Evolutionary conservation across 2,888 invertebrate species (phyloP).

Genomic region (Drosophila stalkeri): DNA sequence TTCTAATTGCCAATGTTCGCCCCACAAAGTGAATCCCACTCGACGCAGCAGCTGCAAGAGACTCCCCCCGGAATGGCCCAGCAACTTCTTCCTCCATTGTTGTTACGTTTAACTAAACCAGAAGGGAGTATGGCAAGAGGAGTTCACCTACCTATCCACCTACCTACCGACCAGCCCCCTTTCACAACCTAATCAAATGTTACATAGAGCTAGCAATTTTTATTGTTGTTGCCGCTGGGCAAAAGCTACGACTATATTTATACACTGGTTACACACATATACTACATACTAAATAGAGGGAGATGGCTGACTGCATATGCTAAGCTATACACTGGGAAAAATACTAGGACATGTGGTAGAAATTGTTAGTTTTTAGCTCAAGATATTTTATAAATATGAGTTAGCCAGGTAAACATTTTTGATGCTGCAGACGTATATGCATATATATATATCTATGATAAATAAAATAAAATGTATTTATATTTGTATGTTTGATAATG

Average conservation of each 20-base stretch:
- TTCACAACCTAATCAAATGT: constrained; percentile 75
- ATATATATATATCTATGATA: too few species aligned
- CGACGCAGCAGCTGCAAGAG: constrained; percentile 3
- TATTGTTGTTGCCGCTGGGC: constrained; percentile 73
- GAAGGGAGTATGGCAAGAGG: constrained; percentile 16
- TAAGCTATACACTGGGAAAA: constrained; percentile 31
- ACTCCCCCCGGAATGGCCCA: background rate
- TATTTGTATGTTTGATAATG: too few species aligned
- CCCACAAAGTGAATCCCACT: constrained; percentile 53
- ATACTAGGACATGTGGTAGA: background rate
- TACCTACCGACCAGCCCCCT: constrained; percentile 24
- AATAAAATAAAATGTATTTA: too few species aligned
- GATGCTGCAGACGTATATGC: too few species aligned
- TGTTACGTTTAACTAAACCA: constrained; percentile 9
- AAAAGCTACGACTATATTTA: constrained; percentile 54
- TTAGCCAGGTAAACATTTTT: background rate
- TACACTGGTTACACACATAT: constrained; percentile 24
- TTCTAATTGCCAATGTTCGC: constrained; percentile 66
- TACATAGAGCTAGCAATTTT: constrained; percentile 71
- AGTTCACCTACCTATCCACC: constrained; percentile 21
- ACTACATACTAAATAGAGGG: background rate
- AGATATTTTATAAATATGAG: too few species aligned
- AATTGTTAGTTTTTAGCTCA: too few species aligned
- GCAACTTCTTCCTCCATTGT: constrained; percentile 34
- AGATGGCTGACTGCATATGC: constrained; percentile 15